These are phyloP conservation scores for Calcarius lapponicus DNA, from an alignment of 2,797 vertebrate species.

Conservation along the genomic window DNA sequence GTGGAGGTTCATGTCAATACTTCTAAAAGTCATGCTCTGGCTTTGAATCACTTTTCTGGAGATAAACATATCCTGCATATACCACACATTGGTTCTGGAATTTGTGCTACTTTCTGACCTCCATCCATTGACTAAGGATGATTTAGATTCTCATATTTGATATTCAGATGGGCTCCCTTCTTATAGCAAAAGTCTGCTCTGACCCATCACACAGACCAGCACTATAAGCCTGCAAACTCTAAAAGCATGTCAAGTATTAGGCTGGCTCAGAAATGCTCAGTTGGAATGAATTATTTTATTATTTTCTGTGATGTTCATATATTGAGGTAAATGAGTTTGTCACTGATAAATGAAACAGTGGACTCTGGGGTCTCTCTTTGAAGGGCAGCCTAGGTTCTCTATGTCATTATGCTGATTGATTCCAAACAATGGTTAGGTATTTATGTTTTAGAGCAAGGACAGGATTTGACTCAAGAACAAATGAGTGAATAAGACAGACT, in stretches of 20 bases:
- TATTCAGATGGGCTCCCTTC: not conserved
- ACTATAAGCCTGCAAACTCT: no score
- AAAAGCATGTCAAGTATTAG: no score
- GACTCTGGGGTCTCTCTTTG: no score
- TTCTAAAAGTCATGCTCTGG: not conserved
- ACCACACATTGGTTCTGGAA: not conserved
- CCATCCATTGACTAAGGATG: not conserved
- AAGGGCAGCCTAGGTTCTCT: no score
- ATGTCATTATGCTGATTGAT: no score
- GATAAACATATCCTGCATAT: not conserved
- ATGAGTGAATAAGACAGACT: not conserved
- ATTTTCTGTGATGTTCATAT: no score
- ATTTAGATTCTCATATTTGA: not conserved
- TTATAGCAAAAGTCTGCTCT: not conserved
- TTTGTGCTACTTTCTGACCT: not conserved
- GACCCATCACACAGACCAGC: no score
- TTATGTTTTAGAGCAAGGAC: not conserved
- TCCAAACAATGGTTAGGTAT: not conserved
- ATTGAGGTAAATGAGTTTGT: no score
- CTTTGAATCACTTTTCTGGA: not conserved
- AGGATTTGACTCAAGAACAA: not conserved
- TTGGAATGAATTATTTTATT: no score
- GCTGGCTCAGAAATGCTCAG: no score
- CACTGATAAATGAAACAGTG: no score
- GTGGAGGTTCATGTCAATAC: not conserved